Conservation (phyloP, 2,888 invertebrate genomes). For the Drosophila kuntzei region DNA sequence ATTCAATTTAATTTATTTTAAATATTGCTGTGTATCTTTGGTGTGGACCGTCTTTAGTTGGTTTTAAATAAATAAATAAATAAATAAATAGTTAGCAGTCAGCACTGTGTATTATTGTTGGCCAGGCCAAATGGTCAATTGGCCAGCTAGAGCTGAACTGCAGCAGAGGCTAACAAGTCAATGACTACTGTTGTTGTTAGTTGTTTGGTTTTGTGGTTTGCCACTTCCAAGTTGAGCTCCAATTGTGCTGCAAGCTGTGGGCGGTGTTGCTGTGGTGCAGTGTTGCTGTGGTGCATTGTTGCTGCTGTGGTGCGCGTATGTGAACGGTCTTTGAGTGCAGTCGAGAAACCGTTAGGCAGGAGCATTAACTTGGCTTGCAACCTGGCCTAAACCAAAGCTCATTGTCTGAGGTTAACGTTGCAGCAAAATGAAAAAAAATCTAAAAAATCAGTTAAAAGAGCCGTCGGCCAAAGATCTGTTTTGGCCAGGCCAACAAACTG, state of each 20-base stretch:
- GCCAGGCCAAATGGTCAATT: conserved; percentile 19
- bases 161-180: conserved; percentile 50
- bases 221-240: conserved; percentile 18
- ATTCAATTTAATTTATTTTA: no score
- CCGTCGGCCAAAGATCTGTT: conserved; percentile 8
- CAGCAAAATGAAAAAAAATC: not conserved
- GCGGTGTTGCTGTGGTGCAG: not conserved
- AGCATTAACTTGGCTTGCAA: conserved; percentile 24
- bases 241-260: conserved; percentile 19
- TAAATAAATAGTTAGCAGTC: not conserved
- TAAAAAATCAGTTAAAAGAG: conserved; percentile 5
- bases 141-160: conserved; percentile 28
- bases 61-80: not conserved
- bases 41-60: not conserved
- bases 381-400: conserved; percentile 48
- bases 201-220: conserved; percentile 22
- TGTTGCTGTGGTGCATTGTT: not conserved
- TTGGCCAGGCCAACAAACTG: conserved; percentile 6
- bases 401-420: conserved; percentile 58
- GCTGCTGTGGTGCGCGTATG: conserved; percentile 40
- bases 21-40: no score
- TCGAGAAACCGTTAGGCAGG: conserved; percentile 56
- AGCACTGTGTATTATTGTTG: conserved; percentile 1
- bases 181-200: conserved; percentile 33
- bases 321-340: conserved; percentile 62